phyloP scores from a whole-genome alignment of 2,888 invertebrate species.

The Elegia similella region DNA sequence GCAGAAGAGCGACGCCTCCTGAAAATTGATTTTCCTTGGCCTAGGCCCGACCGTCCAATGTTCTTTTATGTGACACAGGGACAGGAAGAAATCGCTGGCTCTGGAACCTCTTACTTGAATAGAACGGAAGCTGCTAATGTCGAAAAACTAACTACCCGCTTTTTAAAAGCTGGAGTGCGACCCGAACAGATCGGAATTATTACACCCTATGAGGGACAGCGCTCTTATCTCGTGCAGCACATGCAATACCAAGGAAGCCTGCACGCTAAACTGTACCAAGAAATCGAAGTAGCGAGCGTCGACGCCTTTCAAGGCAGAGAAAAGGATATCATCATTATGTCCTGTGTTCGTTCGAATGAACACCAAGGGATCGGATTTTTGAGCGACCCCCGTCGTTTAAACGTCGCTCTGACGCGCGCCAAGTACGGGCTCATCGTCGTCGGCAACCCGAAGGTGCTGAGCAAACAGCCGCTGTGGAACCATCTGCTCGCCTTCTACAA shows the following conservation, averaged over 20 bases:
- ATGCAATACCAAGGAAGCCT: conserved; percentile 99
- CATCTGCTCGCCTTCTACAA: conserved; percentile 98
- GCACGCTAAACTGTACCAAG: conserved; percentile 97
- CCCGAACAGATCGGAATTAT: conserved; percentile 99
- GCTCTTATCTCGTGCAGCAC: conserved; percentile 98
- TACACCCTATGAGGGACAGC: conserved; percentile 99
- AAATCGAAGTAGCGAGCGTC: conserved; percentile 99
- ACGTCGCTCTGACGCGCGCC: conserved; percentile 98
- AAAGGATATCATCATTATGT: conserved; percentile 99
- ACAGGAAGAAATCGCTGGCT: conserved; percentile 99
- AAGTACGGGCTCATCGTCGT: conserved; percentile 99
- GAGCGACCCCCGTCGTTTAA: conserved; percentile 97
- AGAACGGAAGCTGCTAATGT: conserved; percentile 99
- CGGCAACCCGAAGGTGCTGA: conserved; percentile 98
- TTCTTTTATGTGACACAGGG: conserved; percentile 99
- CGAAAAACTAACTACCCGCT: conserved; percentile 97
- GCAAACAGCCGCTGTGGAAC: conserved; percentile 99
- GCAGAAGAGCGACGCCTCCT: conserved; percentile 95
- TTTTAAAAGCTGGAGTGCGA: conserved; percentile 95
- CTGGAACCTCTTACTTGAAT: conserved; percentile 99
- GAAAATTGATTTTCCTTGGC: conserved; percentile 99
- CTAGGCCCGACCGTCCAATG: conserved; percentile 97
- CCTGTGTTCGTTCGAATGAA: conserved; percentile 98
- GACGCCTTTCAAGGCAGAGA: conserved; percentile 99
- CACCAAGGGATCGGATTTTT: conserved; percentile 99